A percentile compares a stretch with the other conserved stretches of the same genome.
Conservation (phyloP, 2,797 vertebrate genomes). For the Acipenser oxyrinchus region DNA sequence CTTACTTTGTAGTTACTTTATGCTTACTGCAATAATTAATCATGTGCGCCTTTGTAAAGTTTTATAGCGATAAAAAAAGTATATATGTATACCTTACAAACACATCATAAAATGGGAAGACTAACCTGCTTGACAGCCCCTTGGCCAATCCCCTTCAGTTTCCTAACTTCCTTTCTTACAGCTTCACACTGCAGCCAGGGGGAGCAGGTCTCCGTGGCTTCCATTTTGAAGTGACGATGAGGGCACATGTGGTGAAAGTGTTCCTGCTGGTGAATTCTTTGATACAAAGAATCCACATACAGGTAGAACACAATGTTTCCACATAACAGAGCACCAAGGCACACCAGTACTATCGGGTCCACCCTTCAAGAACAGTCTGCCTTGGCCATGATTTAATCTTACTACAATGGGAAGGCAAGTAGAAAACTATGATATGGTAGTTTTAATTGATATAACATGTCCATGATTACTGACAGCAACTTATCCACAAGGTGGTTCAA, state of each 20-base stretch:
- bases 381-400: too few species aligned
- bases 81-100: too few species aligned
- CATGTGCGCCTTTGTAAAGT: too few species aligned
- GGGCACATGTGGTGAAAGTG: constrained; percentile 44
- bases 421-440: too few species aligned
- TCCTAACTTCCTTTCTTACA: constrained; percentile 68
- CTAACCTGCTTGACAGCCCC: constrained; percentile 87
- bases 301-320: constrained; percentile 71
- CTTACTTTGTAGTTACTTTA: too few species aligned
- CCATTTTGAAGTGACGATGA: constrained; percentile 63
- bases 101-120: constrained; percentile 2
- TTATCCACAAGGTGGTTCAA: too few species aligned
- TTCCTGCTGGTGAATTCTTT: constrained; percentile 13
- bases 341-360: constrained; percentile 33
- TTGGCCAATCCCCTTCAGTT: constrained; percentile 73
- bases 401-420: too few species aligned
- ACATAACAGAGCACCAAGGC: constrained; percentile 63
- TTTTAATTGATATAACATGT: too few species aligned
- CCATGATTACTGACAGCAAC: too few species aligned
- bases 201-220: constrained; percentile 65
- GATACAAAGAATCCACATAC: constrained; percentile 55
- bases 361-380: too few species aligned
- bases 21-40: too few species aligned
- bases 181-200: constrained; percentile 76
- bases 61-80: too few species aligned